Conservation (phyloP, 2,113 vertebrate genomes). For the Struthio camelus region DNA sequence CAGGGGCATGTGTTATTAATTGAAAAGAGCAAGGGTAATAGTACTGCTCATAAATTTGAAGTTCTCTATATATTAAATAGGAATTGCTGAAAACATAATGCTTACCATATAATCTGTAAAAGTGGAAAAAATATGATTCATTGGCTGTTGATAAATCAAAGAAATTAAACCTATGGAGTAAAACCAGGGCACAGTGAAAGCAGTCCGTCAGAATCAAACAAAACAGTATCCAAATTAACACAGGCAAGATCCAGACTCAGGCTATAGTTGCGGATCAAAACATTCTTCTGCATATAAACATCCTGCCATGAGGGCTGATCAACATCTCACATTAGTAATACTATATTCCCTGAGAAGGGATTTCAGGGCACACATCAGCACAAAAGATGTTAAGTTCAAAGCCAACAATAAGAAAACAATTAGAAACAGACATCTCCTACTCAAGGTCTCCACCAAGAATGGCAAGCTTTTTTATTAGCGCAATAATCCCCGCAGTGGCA, state of each 20-base stretch:
- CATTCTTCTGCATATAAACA: constrained; percentile 64
- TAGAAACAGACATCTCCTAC: constrained; percentile 69
- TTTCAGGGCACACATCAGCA: constrained; percentile 66
- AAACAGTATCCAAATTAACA: constrained; percentile 40
- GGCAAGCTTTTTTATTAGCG: constrained; percentile 59
- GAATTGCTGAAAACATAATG: constrained; percentile 46
- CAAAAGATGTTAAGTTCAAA: constrained; percentile 72
- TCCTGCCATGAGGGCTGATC: constrained; percentile 50
- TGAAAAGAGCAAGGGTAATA: constrained; percentile 11
- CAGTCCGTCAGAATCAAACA: constrained; percentile 54
- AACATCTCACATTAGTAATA: constrained; percentile 63
- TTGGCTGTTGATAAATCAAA: constrained; percentile 51
- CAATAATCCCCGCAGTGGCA: constrained; percentile 39
- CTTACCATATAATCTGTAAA: constrained; percentile 42
- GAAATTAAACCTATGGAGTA: constrained; percentile 11
- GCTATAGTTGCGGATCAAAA: constrained; percentile 64
- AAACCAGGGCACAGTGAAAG: constrained; percentile 40
- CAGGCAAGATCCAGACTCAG: constrained; percentile 9
- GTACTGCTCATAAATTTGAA: constrained; percentile 38
- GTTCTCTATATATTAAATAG: constrained; percentile 14
- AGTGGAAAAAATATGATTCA: not conserved
- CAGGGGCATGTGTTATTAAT: constrained; percentile 47
- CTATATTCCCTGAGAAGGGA: constrained; percentile 40
- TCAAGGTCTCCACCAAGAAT: constrained; percentile 49
- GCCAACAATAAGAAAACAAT: constrained; percentile 74